Percentiles rank a stretch among this genome's conserved stretches.
Conservation (phyloP, 2,797 vertebrate species). For the Amazona ochrocephala region DNA sequence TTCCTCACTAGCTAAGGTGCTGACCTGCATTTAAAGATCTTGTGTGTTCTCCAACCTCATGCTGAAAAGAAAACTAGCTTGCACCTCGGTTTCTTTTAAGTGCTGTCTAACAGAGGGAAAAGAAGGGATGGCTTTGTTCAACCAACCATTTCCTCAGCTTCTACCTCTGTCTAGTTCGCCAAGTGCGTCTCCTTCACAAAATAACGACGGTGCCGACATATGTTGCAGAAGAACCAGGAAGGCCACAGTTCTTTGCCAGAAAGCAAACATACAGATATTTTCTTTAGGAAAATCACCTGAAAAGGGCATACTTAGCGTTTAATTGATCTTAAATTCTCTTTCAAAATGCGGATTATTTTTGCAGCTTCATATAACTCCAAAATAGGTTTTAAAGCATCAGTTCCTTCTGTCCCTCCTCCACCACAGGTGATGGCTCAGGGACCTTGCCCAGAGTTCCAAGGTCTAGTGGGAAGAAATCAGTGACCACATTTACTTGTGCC, state of each 20-base stretch:
- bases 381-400: background rate
- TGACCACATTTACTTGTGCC: background rate
- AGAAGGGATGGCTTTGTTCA: constrained; percentile 56
- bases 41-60: constrained; percentile 48
- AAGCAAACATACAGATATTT: background rate
- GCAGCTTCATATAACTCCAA: background rate
- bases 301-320: background rate
- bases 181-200: constrained; percentile 5
- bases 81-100: constrained; percentile 58
- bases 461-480: background rate
- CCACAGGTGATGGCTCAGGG: background rate
- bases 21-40: constrained; percentile 64
- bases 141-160: constrained; percentile 45
- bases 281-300: background rate
- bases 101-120: constrained; percentile 45
- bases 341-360: background rate
- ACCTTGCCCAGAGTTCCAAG: background rate
- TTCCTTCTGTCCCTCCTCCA: background rate
- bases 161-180: background rate
- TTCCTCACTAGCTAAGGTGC: constrained; percentile 56
- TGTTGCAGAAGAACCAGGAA: background rate
- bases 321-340: background rate
- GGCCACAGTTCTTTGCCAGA: background rate
- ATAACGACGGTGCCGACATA: constrained; percentile 20
- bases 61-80: constrained; percentile 60